These are phyloP conservation scores for Ophion slaviceki DNA, from an alignment of 2,888 invertebrate genomes.

Conservation along the genomic window DNA sequence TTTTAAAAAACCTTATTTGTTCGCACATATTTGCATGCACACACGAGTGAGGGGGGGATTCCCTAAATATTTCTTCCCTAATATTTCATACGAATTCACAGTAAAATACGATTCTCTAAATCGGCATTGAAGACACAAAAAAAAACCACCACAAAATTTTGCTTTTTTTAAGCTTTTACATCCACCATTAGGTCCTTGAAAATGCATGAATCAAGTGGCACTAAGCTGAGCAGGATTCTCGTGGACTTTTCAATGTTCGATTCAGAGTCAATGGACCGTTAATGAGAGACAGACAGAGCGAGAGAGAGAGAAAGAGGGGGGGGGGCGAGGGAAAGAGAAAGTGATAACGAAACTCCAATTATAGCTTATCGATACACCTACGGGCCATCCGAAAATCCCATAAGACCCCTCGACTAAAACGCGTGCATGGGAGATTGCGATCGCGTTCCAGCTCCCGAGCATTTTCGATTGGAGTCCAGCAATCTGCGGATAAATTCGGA, in stretches of 20 bases:
- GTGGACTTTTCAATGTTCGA: conserved; percentile 41
- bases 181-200: not conserved
- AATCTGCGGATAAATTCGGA: conserved; percentile 8
- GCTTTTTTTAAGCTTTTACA: not conserved
- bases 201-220: conserved; percentile 37
- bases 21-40: too few species aligned
- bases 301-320: not conserved
- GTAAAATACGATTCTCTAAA: not conserved
- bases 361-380: conserved; percentile 25
- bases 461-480: conserved; percentile 8
- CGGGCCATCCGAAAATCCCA: conserved; percentile 27
- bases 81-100: not conserved
- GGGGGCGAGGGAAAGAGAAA: not conserved
- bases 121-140: not conserved
- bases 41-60: too few species aligned
- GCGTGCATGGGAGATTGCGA: not conserved
- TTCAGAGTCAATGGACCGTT: conserved; percentile 57
- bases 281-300: conserved; percentile 19
- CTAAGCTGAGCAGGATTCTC: conserved; percentile 35
- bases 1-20: too few species aligned
- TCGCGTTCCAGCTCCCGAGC: not conserved
- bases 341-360: conserved; percentile 33
- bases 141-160: not conserved
- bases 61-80: not conserved
- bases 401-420: conserved; percentile 30